Evolutionary conservation across 2,797 vertebrate genomes (phyloP), one percentile per base, ranked within the genome.

Genomic region (Schizopygopsis pylzovi): DNA sequence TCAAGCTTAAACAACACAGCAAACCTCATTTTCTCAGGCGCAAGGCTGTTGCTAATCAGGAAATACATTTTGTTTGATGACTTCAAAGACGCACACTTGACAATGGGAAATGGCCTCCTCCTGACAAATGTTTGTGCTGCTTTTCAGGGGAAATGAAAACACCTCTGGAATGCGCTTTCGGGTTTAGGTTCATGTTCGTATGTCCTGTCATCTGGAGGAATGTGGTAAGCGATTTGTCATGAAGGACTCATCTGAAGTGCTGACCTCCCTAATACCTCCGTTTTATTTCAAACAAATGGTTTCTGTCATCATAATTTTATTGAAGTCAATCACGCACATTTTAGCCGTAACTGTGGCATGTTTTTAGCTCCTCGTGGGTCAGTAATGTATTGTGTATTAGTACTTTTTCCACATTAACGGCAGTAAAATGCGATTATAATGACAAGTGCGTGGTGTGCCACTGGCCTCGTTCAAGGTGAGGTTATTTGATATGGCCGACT

Each of bases 61-160:
- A 89, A 89, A 86, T 90, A 86, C 54, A 77, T 88, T 86, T 56
- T 84, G 72, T 81, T 85, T 81, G 45, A 63, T 82, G 86, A 91
- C 90, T 88, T 94, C 91, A 94, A 93, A 92, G 92, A 67, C 22
- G 9, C 33, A 9, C 47, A 28, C 72, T 85, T 86, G 84, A 87
- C 87, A 80, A 87, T 86, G 73, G 84, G 85, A 85, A 89, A 65
- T 41, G 20, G 56, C 45, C 88, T 87, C 76, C 28, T 85, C 81
- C 73, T 85, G 84, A 71, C 28, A 47, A 81, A 85, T 84, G 85
- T 83, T 79, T 83, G 78, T 79, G 82, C 43, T 5, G 68, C 87
- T 87, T 85, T 82, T 37, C 54, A 47, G 78, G 83, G 80, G 85
- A 79, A 76, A 83, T n/a, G 61, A 81, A 63, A 86, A 43, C 43